phyloP scores from a whole-genome alignment of 2,113 vertebrate genomes.

The Callocephalon fimbriatum region DNA sequence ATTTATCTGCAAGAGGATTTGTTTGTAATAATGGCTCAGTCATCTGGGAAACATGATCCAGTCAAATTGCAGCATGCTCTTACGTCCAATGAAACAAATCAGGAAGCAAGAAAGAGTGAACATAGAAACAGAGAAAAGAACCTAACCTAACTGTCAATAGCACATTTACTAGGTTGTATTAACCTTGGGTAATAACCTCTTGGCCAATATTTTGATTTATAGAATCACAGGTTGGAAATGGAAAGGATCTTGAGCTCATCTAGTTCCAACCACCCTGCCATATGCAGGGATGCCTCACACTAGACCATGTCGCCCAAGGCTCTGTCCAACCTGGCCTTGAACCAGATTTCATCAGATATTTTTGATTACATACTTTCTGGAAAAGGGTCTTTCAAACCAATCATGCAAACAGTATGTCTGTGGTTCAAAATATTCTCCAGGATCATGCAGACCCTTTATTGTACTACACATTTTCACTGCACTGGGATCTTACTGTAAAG shows the following conservation, averaged over 20 bases:
- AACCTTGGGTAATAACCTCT: neutral
- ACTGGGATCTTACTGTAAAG: neutral
- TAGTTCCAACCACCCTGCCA: neutral
- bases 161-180: neutral
- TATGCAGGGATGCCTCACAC: neutral
- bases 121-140: neutral
- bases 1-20: conserved; percentile 27
- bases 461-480: neutral
- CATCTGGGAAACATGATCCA: conserved; percentile 16
- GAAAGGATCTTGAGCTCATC: neutral
- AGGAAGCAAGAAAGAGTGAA: neutral
- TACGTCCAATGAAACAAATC: neutral
- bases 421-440: neutral
- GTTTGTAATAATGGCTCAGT: conserved; percentile 25
- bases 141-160: neutral
- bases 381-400: neutral
- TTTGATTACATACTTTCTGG: neutral
- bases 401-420: neutral
- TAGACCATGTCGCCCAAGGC: neutral
- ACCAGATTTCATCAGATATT: neutral
- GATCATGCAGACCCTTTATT: neutral
- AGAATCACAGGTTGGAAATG: neutral
- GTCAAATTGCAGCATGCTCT: neutral
- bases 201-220: neutral
- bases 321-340: neutral